Evolutionary conservation across 2,888 invertebrate species (phyloP).

Genomic region (Ophion ellenae): DNA sequence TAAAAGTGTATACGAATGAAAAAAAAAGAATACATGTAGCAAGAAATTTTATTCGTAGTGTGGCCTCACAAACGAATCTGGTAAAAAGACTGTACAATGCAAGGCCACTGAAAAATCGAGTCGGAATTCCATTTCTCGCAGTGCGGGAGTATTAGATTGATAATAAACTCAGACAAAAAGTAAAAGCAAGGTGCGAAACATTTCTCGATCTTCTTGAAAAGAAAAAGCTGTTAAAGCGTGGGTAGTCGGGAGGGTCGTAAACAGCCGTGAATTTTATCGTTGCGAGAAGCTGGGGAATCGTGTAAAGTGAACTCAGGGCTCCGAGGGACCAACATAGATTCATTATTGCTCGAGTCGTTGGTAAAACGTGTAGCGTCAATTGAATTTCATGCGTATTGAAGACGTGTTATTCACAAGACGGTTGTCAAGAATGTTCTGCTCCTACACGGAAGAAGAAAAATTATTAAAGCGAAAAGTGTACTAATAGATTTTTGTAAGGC

Average conservation of each 20-base stretch:
- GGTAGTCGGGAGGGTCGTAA: slow-evolving; percentile 17
- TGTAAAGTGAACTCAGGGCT: slow-evolving; percentile 3
- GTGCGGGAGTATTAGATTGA: neutral
- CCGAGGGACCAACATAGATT: neutral
- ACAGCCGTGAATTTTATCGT: slow-evolving; percentile 17
- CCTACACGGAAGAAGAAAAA: neutral
- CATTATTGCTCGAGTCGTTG: neutral
- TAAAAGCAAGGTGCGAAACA: slow-evolving; percentile 1
- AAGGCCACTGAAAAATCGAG: neutral
- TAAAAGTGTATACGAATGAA: neutral
- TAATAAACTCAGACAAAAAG: neutral
- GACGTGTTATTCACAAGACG: neutral
- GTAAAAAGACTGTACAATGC: neutral
- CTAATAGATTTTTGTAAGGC: neutral
- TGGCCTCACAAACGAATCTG: neutral
- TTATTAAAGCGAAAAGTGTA: neutral
- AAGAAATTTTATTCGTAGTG: neutral
- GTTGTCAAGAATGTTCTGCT: neutral
- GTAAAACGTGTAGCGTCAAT: slow-evolving; percentile 18
- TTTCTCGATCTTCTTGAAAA: slow-evolving; percentile 24
- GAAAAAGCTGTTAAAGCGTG: slow-evolving; percentile 40
- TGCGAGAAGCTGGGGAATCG: neutral
- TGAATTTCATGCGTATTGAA: neutral
- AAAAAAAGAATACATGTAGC: neutral
- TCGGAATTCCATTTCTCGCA: neutral